These are phyloP conservation scores for Exephanes ischioxanthus DNA, from an alignment of 2,888 invertebrate species.

Conservation along the genomic window DNA sequence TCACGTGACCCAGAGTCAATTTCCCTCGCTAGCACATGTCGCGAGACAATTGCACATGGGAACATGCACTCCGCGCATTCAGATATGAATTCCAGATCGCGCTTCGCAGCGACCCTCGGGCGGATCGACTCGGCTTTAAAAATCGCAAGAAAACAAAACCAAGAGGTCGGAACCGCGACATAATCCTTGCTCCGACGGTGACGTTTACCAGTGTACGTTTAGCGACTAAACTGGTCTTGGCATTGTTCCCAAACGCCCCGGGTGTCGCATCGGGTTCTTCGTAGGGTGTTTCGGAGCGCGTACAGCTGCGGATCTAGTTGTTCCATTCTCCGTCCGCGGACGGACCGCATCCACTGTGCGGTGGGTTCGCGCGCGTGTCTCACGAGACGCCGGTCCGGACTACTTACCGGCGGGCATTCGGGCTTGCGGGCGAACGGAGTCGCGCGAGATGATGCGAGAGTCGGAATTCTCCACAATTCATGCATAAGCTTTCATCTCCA, in stretches of 20 bases:
- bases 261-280: conserved; percentile 43
- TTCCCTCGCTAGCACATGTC: conserved; percentile 28
- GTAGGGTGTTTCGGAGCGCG: background rate
- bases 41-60: background rate
- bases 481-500: conserved; percentile 83
- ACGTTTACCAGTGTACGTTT: conserved; percentile 55
- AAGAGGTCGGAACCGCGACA: background rate
- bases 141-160: too few relatives aligned
- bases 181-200: conserved; percentile 8
- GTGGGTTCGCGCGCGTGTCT: conserved; percentile 7
- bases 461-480: conserved; percentile 76
- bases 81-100: background rate
- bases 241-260: conserved; percentile 53
- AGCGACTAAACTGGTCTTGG: conserved; percentile 44
- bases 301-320: background rate
- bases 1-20: conserved; percentile 7
- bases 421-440: conserved; percentile 2
- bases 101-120: background rate
- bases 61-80: background rate
- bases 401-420: conserved; percentile 32
- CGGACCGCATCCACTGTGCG: conserved; percentile 25
- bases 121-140: background rate
- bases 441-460: conserved; percentile 16
- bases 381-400: conserved; percentile 33
- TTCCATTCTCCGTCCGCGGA: conserved; percentile 7